Evolutionary conservation across 64 coral and sea anemone species (phyloP).

Genomic region (Pocillopora verrucosa): DNA sequence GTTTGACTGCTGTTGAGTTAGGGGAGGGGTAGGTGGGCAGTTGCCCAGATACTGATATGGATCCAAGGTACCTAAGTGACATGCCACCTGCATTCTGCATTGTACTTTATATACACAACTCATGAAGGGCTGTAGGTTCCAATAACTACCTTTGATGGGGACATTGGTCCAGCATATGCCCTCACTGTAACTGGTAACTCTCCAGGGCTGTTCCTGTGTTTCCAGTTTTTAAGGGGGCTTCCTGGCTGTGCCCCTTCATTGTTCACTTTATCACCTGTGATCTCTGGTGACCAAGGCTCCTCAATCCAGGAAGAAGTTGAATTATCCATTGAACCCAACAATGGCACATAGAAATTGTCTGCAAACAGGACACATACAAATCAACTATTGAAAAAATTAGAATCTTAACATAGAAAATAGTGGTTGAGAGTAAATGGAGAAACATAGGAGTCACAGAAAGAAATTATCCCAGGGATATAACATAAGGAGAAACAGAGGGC

Average conservation of each 20-base stretch:
- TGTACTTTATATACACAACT: not conserved
- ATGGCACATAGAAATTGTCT: conserved; percentile 81
- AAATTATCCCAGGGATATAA: too few species aligned
- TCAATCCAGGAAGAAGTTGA: conserved; percentile 74
- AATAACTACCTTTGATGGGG: conserved; percentile 77
- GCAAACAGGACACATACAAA: not conserved
- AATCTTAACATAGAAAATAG: too few species aligned
- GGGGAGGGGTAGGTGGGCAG: too few species aligned
- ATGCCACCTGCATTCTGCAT: too few species aligned
- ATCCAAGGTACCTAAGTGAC: too few species aligned
- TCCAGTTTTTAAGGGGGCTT: conserved; percentile 33
- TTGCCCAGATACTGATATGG: too few species aligned
- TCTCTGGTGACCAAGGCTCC: conserved; percentile 85
- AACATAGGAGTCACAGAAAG: too few species aligned
- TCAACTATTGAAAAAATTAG: too few species aligned
- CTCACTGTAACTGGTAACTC: conserved; percentile 49
- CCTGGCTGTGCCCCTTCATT: not conserved
- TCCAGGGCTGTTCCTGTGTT: conserved; percentile 33
- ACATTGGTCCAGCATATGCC: conserved; percentile 93
- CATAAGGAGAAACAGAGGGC: too few species aligned
- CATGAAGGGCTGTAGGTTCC: not conserved
- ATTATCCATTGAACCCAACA: conserved; percentile 69
- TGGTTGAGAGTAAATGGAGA: too few species aligned
- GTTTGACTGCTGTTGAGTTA: too few species aligned
- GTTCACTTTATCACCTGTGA: not conserved